Conservation (phyloP, 1,140 invertebrate genomes). For the Temnothorax curvispinosus region DNA sequence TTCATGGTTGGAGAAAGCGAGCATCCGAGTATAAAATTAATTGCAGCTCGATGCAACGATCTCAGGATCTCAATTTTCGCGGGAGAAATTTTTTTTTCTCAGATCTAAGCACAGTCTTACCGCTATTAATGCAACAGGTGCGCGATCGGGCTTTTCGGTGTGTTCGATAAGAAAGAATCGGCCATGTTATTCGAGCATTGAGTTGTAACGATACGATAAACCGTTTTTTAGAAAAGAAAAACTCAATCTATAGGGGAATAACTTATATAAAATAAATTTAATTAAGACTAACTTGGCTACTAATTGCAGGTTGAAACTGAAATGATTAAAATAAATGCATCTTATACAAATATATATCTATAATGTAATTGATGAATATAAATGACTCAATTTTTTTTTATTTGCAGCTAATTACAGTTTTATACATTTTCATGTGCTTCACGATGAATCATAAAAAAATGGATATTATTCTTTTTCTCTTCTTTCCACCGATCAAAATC, state of each 20-base stretch:
- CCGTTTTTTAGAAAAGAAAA: neutral
- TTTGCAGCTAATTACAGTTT: neutral
- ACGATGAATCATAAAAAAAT: neutral
- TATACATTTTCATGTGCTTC: neutral
- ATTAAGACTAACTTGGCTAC: neutral
- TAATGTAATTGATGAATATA: neutral
- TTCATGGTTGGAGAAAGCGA: conserved; percentile 19
- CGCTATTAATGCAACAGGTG: conserved; percentile 57
- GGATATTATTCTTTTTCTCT: neutral
- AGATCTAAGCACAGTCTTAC: conserved; percentile 38
- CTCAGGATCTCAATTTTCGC: conserved; percentile 32
- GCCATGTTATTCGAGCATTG: neutral
- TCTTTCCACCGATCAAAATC: neutral
- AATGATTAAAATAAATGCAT: neutral
- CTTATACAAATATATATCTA: neutral
- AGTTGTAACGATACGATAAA: neutral
- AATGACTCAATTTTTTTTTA: neutral
- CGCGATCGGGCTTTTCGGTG: conserved; percentile 3
- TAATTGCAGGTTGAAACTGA: neutral
- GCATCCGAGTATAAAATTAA: conserved; percentile 40
- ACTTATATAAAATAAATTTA: neutral
- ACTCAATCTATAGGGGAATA: neutral
- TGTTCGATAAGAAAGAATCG: conserved; percentile 24
- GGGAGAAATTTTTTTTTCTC: conserved; percentile 50
- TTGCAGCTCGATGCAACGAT: conserved; percentile 42